Percentiles rank a stretch among this genome's conserved stretches.
Conservation (phyloP, 2,797 vertebrate genomes). For the Champsocephalus gunnari region DNA sequence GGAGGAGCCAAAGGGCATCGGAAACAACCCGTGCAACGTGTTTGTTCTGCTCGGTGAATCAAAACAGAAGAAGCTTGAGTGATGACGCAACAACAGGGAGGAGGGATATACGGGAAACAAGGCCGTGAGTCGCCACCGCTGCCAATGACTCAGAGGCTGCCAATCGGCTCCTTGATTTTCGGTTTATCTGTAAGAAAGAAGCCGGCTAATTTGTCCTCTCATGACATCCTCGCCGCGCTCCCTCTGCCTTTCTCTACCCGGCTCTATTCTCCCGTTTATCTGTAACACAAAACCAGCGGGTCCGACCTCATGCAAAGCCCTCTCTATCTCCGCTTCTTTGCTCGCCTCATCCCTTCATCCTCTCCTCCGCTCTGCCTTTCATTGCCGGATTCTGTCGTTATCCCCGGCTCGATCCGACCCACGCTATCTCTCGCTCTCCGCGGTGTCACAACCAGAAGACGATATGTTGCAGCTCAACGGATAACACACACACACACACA, state of each 20-base stretch:
- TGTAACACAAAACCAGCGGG: constrained; percentile 42
- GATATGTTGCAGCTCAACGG: constrained; percentile 57
- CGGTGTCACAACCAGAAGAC: constrained; percentile 55
- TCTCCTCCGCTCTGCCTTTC: constrained; percentile 63
- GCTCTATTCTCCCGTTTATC: constrained; percentile 63
- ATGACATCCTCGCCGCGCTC: constrained; percentile 33
- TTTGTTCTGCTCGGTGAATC: constrained; percentile 62
- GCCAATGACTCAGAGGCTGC: constrained; percentile 58
- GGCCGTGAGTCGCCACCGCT: constrained; percentile 34
- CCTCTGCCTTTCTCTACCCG: constrained; percentile 9
- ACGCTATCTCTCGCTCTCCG: constrained; percentile 47
- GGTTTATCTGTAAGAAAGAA: constrained; percentile 35
- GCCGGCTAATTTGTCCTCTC: constrained; percentile 51
- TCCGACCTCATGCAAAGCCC: constrained; percentile 67
- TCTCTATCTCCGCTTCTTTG: constrained; percentile 50
- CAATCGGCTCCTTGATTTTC: constrained; percentile 37
- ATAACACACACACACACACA: constrained; percentile 16
- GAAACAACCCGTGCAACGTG: constrained; percentile 63
- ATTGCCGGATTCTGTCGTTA: constrained; percentile 64
- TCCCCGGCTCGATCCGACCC: constrained; percentile 62
- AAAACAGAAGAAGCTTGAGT: constrained; percentile 64
- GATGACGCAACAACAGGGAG: constrained; percentile 51
- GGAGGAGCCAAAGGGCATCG: constrained; percentile 58
- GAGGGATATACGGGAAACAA: constrained; percentile 49
- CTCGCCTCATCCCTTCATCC: constrained; percentile 69